Conservation (phyloP, 2,888 invertebrate species). For the Argynnis bischoffii region DNA sequence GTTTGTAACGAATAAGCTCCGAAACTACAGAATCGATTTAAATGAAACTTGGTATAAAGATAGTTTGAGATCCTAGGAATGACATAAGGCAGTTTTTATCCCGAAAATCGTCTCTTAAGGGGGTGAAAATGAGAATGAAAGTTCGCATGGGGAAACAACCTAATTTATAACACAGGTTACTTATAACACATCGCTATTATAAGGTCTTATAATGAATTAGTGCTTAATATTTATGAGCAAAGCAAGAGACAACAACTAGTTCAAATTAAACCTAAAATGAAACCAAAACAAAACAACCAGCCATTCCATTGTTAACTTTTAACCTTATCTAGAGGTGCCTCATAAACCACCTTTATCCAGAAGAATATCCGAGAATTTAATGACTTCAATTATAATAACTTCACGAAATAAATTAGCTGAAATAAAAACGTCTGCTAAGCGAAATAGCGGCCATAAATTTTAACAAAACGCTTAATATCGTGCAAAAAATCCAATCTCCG, state of each 20-base stretch:
- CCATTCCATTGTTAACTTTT: constrained; percentile 13
- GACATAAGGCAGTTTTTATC: too few relatives aligned
- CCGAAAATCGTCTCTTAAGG: too few relatives aligned
- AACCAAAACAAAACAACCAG: constrained; percentile 1
- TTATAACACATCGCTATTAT: too few relatives aligned
- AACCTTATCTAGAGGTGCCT: constrained; percentile 16
- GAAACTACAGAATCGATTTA: too few relatives aligned
- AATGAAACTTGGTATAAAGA: too few relatives aligned
- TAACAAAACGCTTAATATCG: constrained; percentile 40
- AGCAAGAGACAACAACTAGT: not conserved
- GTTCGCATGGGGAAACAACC: too few relatives aligned
- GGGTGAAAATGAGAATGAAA: too few relatives aligned
- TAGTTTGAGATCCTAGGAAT: too few relatives aligned
- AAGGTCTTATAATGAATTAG: too few relatives aligned
- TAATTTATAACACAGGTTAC: too few relatives aligned
- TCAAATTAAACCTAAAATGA: not conserved
- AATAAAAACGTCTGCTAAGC: constrained; percentile 45
- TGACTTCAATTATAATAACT: constrained; percentile 46
- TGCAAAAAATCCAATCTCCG: constrained; percentile 12
- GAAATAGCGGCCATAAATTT: constrained; percentile 44
- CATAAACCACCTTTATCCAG: constrained; percentile 35
- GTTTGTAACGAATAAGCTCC: too few relatives aligned
- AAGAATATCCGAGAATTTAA: constrained; percentile 38
- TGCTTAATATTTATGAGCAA: too few relatives aligned
- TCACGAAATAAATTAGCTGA: constrained; percentile 44